A percentile compares a stretch with the other conserved stretches of the same genome.
These are phyloP conservation scores for Dryocosmus kuriphilus DNA, from an alignment of 2,888 invertebrate genomes.

Conservation along the genomic window DNA sequence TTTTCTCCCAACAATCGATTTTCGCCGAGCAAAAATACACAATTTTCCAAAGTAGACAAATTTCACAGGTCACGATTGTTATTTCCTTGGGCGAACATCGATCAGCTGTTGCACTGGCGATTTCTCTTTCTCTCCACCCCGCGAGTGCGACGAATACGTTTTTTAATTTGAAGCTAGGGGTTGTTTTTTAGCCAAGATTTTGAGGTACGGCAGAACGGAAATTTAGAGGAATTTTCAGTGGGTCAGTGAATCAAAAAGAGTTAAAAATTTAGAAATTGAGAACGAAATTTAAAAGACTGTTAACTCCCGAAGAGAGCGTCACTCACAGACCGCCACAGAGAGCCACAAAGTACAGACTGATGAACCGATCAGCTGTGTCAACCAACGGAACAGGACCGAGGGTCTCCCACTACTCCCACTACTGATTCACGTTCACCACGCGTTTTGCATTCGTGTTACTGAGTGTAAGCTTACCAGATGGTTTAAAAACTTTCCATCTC, in stretches of 20 bases:
- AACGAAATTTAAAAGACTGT: background rate
- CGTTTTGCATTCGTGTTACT: background rate
- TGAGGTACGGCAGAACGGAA: background rate
- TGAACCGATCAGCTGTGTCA: constrained; percentile 24
- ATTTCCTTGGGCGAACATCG: background rate
- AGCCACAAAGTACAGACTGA: constrained; percentile 28
- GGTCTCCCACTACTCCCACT: background rate
- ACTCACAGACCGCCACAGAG: constrained; percentile 23
- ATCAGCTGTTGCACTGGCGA: background rate
- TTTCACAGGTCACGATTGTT: background rate
- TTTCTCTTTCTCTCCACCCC: background rate
- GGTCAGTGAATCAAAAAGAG: background rate
- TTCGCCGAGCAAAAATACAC: background rate
- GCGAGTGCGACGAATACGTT: background rate
- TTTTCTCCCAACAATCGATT: background rate
- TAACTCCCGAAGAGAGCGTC: background rate
- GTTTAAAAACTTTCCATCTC: too few species aligned
- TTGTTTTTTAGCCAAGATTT: background rate
- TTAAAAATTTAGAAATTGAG: background rate
- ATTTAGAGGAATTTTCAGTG: background rate
- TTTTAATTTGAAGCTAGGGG: background rate
- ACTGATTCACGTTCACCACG: background rate
- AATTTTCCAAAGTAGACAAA: background rate
- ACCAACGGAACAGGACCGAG: background rate
- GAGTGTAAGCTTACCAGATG: too few species aligned